Evolutionary conservation across 64 coral and sea anemone genomes (phyloP).

Genomic region (Porites lutea): DNA sequence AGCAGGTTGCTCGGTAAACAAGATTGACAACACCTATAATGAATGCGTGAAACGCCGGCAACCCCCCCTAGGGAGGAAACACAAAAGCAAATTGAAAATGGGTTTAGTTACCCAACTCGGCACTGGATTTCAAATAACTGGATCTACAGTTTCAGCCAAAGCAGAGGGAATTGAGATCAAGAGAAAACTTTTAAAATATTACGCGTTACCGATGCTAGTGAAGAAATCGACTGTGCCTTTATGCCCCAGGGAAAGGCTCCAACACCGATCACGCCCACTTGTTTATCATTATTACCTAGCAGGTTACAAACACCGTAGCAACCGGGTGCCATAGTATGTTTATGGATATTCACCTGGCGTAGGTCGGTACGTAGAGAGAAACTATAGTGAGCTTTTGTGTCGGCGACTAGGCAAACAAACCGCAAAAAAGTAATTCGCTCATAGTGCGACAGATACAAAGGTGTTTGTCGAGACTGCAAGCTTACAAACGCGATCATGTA

Average conservation of each 20-base stretch:
- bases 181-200: not conserved
- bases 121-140: not conserved
- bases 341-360: slow-evolving; percentile 9
- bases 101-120: not conserved
- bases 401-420: slow-evolving; percentile 22
- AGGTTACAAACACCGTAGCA: slow-evolving; percentile 42
- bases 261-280: slow-evolving; percentile 32
- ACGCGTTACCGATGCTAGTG: not conserved
- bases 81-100: not conserved
- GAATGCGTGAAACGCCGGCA: slow-evolving; percentile 12
- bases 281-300: slow-evolving; percentile 27
- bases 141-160: too few species aligned
- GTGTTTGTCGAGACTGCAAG: not conserved
- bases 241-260: not conserved
- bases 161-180: not conserved
- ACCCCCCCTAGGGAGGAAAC: not conserved
- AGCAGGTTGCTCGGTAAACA: slow-evolving; percentile 29
- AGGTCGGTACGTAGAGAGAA: not conserved
- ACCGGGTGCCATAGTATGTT: not conserved
- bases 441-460: not conserved
- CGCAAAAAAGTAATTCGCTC: not conserved
- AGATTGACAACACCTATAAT: slow-evolving; percentile 32
- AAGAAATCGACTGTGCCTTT: not conserved
- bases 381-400: slow-evolving; percentile 8
- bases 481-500: not conserved